A percentile compares a stretch with the other conserved stretches of the same genome.
phyloP scores from a whole-genome alignment of 2,888 invertebrate species.

The Amblyteles armatorius region DNA sequence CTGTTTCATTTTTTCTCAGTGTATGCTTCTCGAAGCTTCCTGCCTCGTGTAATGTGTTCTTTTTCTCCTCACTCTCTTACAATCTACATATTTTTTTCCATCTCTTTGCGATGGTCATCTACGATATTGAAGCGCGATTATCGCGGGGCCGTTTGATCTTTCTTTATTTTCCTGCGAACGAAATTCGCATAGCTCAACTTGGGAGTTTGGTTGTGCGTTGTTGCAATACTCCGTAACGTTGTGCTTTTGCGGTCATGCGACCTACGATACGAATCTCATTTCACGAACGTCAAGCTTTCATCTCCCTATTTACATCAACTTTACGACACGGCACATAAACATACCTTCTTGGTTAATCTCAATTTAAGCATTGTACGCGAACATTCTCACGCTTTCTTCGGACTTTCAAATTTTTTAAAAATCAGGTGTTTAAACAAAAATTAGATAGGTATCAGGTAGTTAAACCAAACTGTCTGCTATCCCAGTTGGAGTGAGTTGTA shows the following conservation, averaged over 20 bases:
- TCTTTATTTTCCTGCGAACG: slow-evolving; percentile 13
- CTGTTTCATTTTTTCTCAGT: too few species aligned
- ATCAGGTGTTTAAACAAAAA: too few species aligned
- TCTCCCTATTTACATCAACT: slow-evolving; percentile 2
- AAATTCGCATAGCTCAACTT: slow-evolving; percentile 51
- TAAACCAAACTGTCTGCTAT: too few species aligned
- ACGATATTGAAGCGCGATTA: slow-evolving; percentile 25
- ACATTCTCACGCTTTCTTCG: not conserved
- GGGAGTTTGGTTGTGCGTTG: slow-evolving; percentile 12
- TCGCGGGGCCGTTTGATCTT: not conserved
- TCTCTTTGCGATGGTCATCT: slow-evolving; percentile 16
- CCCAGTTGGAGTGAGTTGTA: not conserved
- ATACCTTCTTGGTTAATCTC: slow-evolving; percentile 9
- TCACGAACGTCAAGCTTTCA: slow-evolving; percentile 52
- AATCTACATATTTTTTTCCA: slow-evolving; percentile 2
- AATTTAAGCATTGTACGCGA: not conserved
- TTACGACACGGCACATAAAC: not conserved
- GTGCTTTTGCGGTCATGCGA: slow-evolving; percentile 46
- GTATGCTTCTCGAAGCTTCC: not conserved
- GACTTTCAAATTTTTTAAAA: not conserved
- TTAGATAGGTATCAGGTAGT: too few species aligned
- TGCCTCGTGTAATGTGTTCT: not conserved
- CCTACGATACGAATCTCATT: slow-evolving; percentile 47
- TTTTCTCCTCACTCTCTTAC: not conserved
- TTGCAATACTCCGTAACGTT: not conserved